Conservation (phyloP, 2,113 vertebrate species). For the Balaenoptera acutorostrata region DNA sequence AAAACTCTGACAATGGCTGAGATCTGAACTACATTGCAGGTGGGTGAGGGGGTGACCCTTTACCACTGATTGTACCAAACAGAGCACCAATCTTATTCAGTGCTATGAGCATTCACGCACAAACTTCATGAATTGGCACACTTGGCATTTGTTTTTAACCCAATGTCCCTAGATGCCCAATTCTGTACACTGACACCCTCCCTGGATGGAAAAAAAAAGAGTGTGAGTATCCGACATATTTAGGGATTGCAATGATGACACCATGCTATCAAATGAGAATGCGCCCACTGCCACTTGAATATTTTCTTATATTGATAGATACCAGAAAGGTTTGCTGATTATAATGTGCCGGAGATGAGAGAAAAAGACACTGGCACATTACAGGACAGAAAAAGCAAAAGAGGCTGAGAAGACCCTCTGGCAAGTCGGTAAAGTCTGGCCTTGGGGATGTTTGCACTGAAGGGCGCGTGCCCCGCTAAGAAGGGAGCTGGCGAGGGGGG, state of each 20-base stretch:
- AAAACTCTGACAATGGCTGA: not conserved
- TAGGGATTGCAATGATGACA: not conserved
- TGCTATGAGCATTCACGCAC: not conserved
- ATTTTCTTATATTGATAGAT: not conserved
- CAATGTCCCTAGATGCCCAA: not conserved
- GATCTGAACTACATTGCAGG: not conserved
- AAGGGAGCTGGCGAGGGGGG: not conserved
- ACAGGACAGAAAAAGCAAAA: not conserved
- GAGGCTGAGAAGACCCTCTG: not conserved
- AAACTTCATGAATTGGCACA: not conserved
- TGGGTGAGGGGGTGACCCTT: not conserved
- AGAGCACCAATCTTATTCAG: not conserved
- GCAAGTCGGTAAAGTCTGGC: not conserved
- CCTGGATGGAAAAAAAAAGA: not conserved
- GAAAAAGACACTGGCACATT: not conserved
- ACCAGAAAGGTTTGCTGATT: not conserved
- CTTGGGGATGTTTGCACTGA: not conserved
- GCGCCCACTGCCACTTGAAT: not conserved
- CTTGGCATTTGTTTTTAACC: not conserved
- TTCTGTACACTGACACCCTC: not conserved
- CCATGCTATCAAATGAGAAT: not conserved
- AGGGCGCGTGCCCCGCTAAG: fast-evolving
- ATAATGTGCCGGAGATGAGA: not conserved
- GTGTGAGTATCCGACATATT: not conserved
- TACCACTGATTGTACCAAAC: not conserved